These are phyloP conservation scores for Chelon auratus DNA, from an alignment of 2,797 vertebrate genomes.

Conservation along the genomic window DNA sequence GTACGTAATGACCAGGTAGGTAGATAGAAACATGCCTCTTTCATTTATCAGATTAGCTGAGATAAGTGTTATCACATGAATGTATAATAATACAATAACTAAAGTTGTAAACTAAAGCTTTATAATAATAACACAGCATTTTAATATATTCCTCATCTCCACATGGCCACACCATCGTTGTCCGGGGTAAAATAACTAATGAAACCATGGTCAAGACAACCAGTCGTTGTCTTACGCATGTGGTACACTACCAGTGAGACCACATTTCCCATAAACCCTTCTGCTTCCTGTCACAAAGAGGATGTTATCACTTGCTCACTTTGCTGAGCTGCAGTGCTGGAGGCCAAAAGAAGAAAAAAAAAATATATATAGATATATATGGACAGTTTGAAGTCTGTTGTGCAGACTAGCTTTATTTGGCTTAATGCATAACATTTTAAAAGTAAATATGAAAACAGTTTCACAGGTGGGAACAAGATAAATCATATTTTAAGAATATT, in stretches of 20 bases:
- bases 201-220: constrained; percentile 14
- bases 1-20: neutral
- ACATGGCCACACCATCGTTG: neutral
- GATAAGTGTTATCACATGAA: no score
- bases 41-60: no score
- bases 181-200: constrained; percentile 8
- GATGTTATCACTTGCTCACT: constrained; percentile 32
- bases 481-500: constrained; percentile 39
- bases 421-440: constrained; percentile 8
- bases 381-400: neutral
- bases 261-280: constrained; percentile 57
- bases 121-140: neutral
- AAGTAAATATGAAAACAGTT: constrained; percentile 24
- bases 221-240: constrained; percentile 35
- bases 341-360: constrained; percentile 18
- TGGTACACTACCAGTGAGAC: constrained; percentile 31
- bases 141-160: neutral
- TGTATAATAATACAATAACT: no score
- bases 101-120: neutral
- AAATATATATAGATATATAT: neutral
- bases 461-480: constrained; percentile 9
- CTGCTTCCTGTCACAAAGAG: constrained; percentile 48
- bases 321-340: constrained; percentile 18
- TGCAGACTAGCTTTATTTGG: neutral
- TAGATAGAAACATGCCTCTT: no score